Conservation (phyloP, 2,797 vertebrate genomes). For the Perodicticus potto region DNA sequence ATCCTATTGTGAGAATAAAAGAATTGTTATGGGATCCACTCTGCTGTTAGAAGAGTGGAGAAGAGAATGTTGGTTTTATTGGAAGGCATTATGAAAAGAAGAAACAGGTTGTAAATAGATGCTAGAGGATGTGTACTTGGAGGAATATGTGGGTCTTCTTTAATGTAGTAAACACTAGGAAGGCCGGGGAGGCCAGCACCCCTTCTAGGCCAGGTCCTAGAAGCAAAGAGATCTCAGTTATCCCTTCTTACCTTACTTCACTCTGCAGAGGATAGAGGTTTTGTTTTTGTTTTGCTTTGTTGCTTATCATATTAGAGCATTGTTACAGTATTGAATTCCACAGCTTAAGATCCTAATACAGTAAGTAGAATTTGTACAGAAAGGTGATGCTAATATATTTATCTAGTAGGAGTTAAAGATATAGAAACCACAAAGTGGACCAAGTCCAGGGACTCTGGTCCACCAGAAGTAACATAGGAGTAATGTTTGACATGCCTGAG, state of each 20-base stretch:
- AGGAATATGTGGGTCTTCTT: not conserved
- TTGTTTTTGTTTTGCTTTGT: not conserved
- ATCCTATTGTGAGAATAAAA: conserved; percentile 14
- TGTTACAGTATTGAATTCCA: not conserved
- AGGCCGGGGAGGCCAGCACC: not conserved
- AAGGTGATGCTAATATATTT: not conserved
- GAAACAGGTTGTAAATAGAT: conserved; percentile 26
- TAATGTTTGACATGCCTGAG: not conserved
- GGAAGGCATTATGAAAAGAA: conserved; percentile 56
- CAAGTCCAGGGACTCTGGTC: not conserved
- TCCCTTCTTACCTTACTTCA: conserved; percentile 35
- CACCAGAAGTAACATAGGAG: conserved; percentile 28
- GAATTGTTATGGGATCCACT: not conserved
- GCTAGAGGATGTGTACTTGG: not conserved
- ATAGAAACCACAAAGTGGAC: not conserved
- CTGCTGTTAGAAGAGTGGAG: conserved; percentile 42
- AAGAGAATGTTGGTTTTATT: conserved; percentile 47
- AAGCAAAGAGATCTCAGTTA: conserved; percentile 36
- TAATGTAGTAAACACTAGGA: not conserved
- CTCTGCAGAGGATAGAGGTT: not conserved
- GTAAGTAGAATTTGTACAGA: conserved; percentile 45
- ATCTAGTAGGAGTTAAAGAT: conserved; percentile 10
- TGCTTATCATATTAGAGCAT: conserved; percentile 19
- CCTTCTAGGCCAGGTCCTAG: conserved; percentile 2
- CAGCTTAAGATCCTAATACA: not conserved